Evolutionary conservation across 2,888 invertebrate species (phyloP).

Genomic region (Idaea straminata): DNA sequence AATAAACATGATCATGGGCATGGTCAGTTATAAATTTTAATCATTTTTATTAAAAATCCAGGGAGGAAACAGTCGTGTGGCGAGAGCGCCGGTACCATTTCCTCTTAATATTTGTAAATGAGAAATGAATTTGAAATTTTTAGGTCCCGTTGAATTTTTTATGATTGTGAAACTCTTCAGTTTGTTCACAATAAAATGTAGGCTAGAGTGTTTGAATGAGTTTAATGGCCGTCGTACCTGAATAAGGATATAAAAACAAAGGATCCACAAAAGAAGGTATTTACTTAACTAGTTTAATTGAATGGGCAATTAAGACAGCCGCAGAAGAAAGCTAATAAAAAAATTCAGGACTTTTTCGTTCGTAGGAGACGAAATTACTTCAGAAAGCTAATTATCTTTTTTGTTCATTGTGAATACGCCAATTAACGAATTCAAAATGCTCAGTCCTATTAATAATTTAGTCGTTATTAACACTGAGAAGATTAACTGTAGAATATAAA

Average conservation of each 20-base stretch:
- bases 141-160: too few species aligned
- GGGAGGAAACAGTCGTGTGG: too few species aligned
- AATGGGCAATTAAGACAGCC: neutral
- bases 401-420: neutral
- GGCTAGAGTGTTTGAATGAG: neutral
- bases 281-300: neutral
- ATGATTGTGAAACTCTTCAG: too few species aligned
- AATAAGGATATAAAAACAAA: neutral
- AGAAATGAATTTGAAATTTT: too few species aligned
- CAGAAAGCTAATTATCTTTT: neutral
- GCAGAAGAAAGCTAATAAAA: neutral
- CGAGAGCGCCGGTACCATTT: too few species aligned
- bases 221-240: neutral
- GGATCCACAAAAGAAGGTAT: neutral
- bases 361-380: neutral
- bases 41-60: too few species aligned
- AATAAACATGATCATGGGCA: too few species aligned
- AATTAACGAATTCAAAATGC: neutral
- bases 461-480: neutral
- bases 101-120: too few species aligned
- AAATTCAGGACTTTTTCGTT: neutral
- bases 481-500: neutral
- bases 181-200: neutral
- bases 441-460: neutral
- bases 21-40: too few species aligned